phyloP scores from a whole-genome alignment of 2,797 vertebrate species.

The Adelosebastes latens region DNA sequence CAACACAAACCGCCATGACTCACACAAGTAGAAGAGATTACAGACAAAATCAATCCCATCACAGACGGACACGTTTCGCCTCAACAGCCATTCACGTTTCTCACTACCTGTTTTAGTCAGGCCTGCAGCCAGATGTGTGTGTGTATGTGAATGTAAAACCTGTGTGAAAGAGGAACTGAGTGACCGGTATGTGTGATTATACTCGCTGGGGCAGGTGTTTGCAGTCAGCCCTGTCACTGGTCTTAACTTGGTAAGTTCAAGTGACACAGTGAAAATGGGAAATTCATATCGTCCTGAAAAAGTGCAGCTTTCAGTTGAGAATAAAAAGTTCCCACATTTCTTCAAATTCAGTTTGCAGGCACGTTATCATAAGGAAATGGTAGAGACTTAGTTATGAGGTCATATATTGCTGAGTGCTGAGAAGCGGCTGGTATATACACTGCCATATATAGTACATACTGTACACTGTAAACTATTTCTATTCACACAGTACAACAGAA shows the following conservation, averaged over 20 bases:
- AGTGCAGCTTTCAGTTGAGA: neutral
- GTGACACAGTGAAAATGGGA: neutral
- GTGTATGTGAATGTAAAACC: neutral
- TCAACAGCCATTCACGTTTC: slow-evolving; percentile 55
- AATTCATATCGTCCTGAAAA: neutral
- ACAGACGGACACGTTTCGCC: slow-evolving; percentile 52
- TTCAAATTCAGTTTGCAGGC: neutral
- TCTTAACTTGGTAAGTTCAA: neutral
- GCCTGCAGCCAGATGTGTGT: slow-evolving; percentile 1
- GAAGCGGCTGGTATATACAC: neutral
- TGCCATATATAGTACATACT: neutral
- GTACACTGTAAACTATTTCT: neutral
- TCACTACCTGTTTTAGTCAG: slow-evolving; percentile 77
- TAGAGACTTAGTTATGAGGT: neutral
- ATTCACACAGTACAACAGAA: neutral
- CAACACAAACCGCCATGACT: slow-evolving; percentile 60
- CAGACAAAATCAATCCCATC: slow-evolving; percentile 41
- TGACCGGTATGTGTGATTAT: slow-evolving; percentile 6
- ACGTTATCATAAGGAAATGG: neutral
- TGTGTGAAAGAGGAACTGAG: slow-evolving; percentile 59
- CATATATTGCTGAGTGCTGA: neutral
- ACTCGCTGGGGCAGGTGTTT: slow-evolving; percentile 38
- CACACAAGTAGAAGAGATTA: slow-evolving; percentile 40
- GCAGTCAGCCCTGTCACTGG: slow-evolving; percentile 16
- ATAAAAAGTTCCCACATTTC: neutral